These are phyloP conservation scores for Acleris holmiana DNA, from an alignment of 2,888 invertebrate species.

Conservation along the genomic window DNA sequence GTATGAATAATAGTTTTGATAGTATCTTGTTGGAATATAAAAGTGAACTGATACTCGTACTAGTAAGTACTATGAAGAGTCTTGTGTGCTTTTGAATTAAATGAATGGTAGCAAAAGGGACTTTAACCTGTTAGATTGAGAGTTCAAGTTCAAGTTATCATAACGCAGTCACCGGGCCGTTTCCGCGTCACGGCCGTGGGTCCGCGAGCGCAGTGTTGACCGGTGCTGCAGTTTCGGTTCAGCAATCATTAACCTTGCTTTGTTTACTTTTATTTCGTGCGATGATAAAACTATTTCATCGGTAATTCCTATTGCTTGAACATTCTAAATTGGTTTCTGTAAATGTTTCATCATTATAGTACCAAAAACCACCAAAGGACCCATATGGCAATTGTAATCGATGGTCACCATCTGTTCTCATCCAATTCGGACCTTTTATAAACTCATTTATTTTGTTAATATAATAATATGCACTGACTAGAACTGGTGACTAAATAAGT, in stretches of 20 bases:
- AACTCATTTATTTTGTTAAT: too few relatives aligned
- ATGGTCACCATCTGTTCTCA: too few relatives aligned
- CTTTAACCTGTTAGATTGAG: constrained; percentile 5
- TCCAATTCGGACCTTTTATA: too few relatives aligned
- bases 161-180: constrained; percentile 52
- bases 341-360: too few relatives aligned
- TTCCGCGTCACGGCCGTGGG: constrained; percentile 56
- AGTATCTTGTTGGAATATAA: neutral
- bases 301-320: too few relatives aligned
- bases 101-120: neutral
- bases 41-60: constrained; percentile 8
- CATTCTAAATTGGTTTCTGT: too few relatives aligned
- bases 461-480: too few relatives aligned
- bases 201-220: constrained; percentile 39
- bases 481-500: too few relatives aligned
- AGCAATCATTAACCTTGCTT: constrained; percentile 26
- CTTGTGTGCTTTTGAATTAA: constrained; percentile 24
- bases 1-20: too few relatives aligned
- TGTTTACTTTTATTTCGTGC: constrained; percentile 13
- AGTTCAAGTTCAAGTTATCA: constrained; percentile 12
- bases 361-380: too few relatives aligned
- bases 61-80: constrained; percentile 5
- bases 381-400: too few relatives aligned
- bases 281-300: neutral
- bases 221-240: constrained; percentile 18